Evolutionary conservation across 2,797 vertebrate genomes (phyloP), one percentile per base, ranked within the genome.

Genomic region (Hydrophis major): DNA sequence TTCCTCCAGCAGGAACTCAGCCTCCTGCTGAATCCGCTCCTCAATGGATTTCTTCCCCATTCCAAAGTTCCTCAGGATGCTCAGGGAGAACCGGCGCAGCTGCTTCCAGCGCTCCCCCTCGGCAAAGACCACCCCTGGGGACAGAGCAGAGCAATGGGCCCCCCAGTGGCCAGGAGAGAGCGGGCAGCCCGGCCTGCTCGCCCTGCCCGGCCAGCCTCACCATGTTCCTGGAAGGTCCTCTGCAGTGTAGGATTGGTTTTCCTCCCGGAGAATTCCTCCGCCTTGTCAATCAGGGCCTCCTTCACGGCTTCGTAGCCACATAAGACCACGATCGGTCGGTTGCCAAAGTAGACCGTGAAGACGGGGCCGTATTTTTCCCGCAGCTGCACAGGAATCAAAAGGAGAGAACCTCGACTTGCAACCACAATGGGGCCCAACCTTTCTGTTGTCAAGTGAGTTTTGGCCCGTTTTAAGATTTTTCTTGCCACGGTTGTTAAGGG

Each of bases 221-320:
- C 97, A 0, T 97, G 93, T 42, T 92, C 91, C 0, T 89, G 13
- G 57, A 97, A 97, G 89, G 94, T 96, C 37, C 42, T 14, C 4
- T 97, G 94, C 50, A 97, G 20, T 0, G 95, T 87, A 1, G 95
- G 94, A 11, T 90, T 4, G 3, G 74, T 53, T 14, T 69, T 59
- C 74, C 98, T 97, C 3, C 97, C 97, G 0, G 93, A 90, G 94
- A 98, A 98, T 22, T 98, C 98, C 8, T 98, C 97, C 0, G 97
- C 97, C 37, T 97, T 97, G 88, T 98, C 97, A 90, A 98, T 96
- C 91, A 98, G 94, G 32, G 98, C 98, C 92, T 98, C 98, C 87
- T 96, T 98, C 57, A 98, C 97, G 0, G 97, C 92, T 0, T 98
- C 83, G 2, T 97, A 97, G 0, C 98, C 98, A 0, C 97, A 97